Percentiles rank a stretch among this genome's conserved stretches.
These are phyloP conservation scores for Platycheirus rosarum DNA, from an alignment of 2,888 invertebrate species.

Conservation along the genomic window DNA sequence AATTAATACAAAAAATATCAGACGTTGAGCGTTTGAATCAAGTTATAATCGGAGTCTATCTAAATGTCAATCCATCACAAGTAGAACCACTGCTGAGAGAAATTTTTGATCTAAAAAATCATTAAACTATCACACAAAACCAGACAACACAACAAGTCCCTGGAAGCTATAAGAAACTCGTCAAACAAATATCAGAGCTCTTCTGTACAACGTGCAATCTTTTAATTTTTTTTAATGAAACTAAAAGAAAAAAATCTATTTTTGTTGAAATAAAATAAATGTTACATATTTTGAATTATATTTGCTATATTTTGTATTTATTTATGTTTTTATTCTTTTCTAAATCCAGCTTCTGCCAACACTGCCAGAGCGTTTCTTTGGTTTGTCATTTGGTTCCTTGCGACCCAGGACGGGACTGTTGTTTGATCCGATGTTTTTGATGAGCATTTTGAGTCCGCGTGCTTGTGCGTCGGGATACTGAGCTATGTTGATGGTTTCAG, in stretches of 20 bases:
- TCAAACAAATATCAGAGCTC: constrained; percentile 60
- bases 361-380: constrained; percentile 81
- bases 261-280: constrained; percentile 66
- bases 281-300: constrained; percentile 36
- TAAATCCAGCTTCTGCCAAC: constrained; percentile 82
- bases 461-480: constrained; percentile 85
- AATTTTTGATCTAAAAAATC: constrained; percentile 94
- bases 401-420: constrained; percentile 92
- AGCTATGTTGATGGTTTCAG: constrained; percentile 84
- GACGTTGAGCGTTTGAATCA: constrained; percentile 95
- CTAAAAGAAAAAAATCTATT: constrained; percentile 60
- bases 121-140: constrained; percentile 74
- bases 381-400: constrained; percentile 83
- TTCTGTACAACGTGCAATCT: constrained; percentile 71
- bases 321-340: constrained; percentile 1
- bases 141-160: constrained; percentile 49
- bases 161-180: constrained; percentile 38
- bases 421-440: constrained; percentile 90
- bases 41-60: constrained; percentile 94
- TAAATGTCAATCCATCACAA: constrained; percentile 95
- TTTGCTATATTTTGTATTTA: constrained; percentile 4
- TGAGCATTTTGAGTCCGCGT: constrained; percentile 89
- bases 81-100: constrained; percentile 97
- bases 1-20: constrained; percentile 94
- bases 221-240: constrained; percentile 69